These are phyloP conservation scores for Drosophila setosimentum DNA, from an alignment of 2,888 invertebrate genomes.

Conservation along the genomic window DNA sequence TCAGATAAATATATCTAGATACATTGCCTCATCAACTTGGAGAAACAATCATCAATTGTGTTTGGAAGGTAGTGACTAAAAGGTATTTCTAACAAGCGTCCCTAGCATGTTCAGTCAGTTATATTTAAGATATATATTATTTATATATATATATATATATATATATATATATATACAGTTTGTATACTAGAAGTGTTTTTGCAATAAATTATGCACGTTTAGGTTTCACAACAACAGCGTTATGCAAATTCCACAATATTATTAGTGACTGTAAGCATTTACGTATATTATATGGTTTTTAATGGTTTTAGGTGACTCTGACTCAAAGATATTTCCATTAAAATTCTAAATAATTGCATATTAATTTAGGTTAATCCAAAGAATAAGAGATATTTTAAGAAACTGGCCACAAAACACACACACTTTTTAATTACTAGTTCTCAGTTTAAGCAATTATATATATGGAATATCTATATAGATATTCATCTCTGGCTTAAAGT, in stretches of 20 bases:
- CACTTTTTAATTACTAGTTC: background rate
- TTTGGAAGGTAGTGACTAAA: background rate
- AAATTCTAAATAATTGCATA: background rate
- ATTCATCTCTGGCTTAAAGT: too few species aligned
- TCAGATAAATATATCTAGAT: slow-evolving; percentile 2
- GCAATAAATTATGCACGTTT: slow-evolving; percentile 14
- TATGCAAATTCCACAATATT: slow-evolving; percentile 58
- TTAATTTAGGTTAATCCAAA: background rate
- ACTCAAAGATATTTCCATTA: background rate
- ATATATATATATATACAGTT: background rate
- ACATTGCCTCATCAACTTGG: slow-evolving; percentile 11
- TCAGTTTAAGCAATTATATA: too few species aligned
- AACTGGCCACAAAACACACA: background rate
- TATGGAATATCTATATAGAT: background rate
- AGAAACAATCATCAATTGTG: slow-evolving; percentile 21
- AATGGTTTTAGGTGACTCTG: background rate
- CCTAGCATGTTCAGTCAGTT: slow-evolving; percentile 6
- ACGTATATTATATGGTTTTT: background rate
- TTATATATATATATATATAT: background rate
- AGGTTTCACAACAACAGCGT: slow-evolving; percentile 17
- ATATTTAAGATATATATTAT: background rate
- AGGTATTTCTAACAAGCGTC: background rate
- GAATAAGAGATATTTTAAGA: background rate
- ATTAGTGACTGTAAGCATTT: slow-evolving; percentile 9
- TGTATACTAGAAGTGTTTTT: slow-evolving; percentile 10